Base-by-base conservation (phyloP, 2,888 invertebrate genomes). In the Scaptodrosophila latifasciaeformis region DNA sequence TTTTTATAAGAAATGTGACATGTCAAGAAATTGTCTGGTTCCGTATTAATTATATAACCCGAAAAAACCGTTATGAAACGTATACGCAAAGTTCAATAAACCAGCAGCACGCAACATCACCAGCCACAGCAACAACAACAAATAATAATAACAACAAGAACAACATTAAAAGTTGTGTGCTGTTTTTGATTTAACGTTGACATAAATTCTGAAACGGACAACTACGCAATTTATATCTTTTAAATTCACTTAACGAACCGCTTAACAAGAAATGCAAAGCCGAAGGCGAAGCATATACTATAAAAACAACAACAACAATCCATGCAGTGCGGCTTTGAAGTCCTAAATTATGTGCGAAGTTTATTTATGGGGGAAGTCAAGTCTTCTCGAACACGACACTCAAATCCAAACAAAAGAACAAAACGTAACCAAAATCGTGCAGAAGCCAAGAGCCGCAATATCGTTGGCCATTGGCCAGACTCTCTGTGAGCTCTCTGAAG, bases 21-120 rank as follows among this genome's bases (percentile, higher is more conserved):
- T 42, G 45, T 53, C 62, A 47, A 54, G 60, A 59, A n/a, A n/a
- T n/a, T n/a, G n/a, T n/a, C n/a, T n/a, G n/a, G n/a, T 54, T 59
- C 74, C 63, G 78, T 72, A 66, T 67, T 72, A 78, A 75, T 72
- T 72, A 76, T 75, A 72, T 72, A 72, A 72, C 64, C 71, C 75
- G 6, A 1, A 75, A 68, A 68, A 55, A 58, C 63, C 53, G 54
- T 49, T 53, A 27, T 5, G 24, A 24, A 21, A 49, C 37, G 50
- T 37, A 48, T 2, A n/a, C 50, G 31, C 57, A 64, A 68, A 62
- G 75, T 79, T 75, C 79, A 75, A 75, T 70, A 75, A 79, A 75
- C 75, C 37, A 37, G 79, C 64, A 37, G 17, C 37, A 24, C 24
- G 24, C 17, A 5, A 37, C n/a, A 5, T 10, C 2, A 37, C 13